phyloP scores from a whole-genome alignment of 1,140 invertebrate species.

The Arctopsyche grandis region DNA sequence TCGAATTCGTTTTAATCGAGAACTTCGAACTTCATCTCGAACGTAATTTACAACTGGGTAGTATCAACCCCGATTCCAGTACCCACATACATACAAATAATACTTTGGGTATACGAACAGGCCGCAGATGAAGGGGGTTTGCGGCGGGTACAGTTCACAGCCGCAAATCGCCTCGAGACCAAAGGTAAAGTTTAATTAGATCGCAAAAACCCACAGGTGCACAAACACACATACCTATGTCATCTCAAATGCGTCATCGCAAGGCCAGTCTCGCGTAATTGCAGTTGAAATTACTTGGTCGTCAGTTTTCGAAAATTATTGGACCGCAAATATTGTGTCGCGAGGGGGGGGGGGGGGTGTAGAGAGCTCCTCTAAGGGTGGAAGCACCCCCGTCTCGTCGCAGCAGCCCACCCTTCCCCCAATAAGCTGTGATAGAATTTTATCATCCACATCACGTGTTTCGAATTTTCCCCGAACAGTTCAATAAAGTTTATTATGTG shows the following conservation, averaged over 20 bases:
- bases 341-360: neutral
- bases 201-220: constrained; percentile 44
- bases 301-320: constrained; percentile 52
- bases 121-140: constrained; percentile 11
- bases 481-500: constrained; percentile 54
- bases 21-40: neutral
- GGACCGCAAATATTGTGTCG: constrained; percentile 52
- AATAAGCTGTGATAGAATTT: constrained; percentile 49
- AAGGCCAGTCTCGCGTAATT: constrained; percentile 31
- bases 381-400: too few relatives aligned
- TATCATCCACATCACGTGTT: constrained; percentile 54
- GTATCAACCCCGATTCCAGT: neutral
- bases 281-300: constrained; percentile 50
- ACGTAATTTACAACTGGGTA: neutral
- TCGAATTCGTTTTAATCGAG: constrained; percentile 12
- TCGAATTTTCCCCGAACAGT: constrained; percentile 52
- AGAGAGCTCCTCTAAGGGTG: too few relatives aligned
- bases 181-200: constrained; percentile 54
- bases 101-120: neutral
- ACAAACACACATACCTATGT: constrained; percentile 43
- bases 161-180: neutral
- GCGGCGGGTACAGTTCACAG: neutral
- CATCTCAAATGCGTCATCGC: neutral
- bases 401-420: neutral
- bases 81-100: neutral